These are phyloP conservation scores for Hylaea fasciaria DNA, from an alignment of 2,888 invertebrate species.

Conservation along the genomic window DNA sequence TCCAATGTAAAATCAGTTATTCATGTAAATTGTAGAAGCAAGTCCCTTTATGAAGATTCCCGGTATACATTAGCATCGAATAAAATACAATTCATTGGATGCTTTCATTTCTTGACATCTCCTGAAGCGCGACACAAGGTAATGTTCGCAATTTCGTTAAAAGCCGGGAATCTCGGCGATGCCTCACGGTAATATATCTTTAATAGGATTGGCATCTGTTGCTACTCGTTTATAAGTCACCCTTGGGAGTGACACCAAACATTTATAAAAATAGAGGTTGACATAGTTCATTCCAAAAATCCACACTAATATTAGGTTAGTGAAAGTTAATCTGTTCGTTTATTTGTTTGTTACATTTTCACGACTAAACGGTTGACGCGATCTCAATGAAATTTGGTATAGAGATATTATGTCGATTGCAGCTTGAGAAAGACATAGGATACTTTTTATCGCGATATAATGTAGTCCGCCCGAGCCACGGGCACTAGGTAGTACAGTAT, in stretches of 20 bases:
- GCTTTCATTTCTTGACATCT: conserved; percentile 46
- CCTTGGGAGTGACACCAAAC: neutral
- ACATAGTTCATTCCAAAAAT: too few relatives aligned
- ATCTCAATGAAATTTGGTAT: too few relatives aligned
- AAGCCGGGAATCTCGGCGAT: conserved; percentile 39
- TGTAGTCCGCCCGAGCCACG: too few relatives aligned
- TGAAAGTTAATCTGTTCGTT: too few relatives aligned
- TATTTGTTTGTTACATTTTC: too few relatives aligned
- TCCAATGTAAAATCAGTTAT: conserved; percentile 31
- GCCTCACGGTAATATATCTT: conserved; percentile 29
- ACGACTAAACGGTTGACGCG: too few relatives aligned
- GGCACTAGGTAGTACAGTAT: too few relatives aligned
- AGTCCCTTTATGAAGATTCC: conserved; percentile 35
- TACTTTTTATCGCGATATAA: too few relatives aligned
- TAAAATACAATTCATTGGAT: conserved; percentile 49
- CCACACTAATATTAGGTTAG: too few relatives aligned
- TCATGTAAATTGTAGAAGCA: conserved; percentile 38
- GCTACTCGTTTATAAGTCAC: neutral
- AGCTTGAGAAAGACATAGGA: too few relatives aligned
- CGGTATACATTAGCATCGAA: conserved; percentile 45
- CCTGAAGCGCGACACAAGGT: conserved; percentile 38
- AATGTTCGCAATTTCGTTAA: conserved; percentile 47
- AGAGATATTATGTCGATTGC: too few relatives aligned
- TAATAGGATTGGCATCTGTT: conserved; percentile 18
- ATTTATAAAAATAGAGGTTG: too few relatives aligned